phyloP scores from a whole-genome alignment of 2,797 vertebrate genomes.

The Falco berigora region DNA sequence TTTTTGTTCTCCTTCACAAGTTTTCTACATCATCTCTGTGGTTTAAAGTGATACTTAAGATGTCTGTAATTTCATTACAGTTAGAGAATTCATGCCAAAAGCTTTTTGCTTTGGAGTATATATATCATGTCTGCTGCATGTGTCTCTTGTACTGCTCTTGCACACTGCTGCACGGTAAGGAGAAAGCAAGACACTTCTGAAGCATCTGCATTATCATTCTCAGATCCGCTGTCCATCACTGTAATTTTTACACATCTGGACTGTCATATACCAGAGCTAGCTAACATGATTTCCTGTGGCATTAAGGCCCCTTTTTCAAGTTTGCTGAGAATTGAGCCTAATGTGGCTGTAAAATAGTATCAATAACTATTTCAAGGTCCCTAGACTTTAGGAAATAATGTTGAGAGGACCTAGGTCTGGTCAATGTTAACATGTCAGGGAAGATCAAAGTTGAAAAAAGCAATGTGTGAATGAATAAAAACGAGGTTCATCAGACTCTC shows the following conservation, averaged over 20 bases:
- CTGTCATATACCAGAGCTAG: neutral
- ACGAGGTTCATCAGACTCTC: neutral
- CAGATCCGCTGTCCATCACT: neutral
- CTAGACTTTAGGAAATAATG: neutral
- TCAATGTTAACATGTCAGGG: neutral
- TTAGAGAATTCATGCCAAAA: neutral
- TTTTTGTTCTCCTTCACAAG: neutral
- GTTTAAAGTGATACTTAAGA: neutral
- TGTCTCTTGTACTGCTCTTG: neutral
- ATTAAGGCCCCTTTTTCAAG: neutral
- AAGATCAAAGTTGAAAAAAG: neutral
- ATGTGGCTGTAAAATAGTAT: neutral
- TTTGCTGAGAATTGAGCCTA: neutral
- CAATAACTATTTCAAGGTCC: neutral
- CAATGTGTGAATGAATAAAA: neutral
- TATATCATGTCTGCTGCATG: neutral
- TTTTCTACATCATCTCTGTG: neutral
- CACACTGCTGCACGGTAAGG: neutral
- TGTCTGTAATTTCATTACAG: neutral
- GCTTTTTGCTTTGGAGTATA: neutral
- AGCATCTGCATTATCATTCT: neutral
- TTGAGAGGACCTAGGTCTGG: neutral
- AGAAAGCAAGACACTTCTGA: neutral
- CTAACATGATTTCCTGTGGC: neutral
- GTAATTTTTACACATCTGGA: neutral